Conservation (phyloP, 2,113 vertebrate genomes). For the Anseranas semipalmata region DNA sequence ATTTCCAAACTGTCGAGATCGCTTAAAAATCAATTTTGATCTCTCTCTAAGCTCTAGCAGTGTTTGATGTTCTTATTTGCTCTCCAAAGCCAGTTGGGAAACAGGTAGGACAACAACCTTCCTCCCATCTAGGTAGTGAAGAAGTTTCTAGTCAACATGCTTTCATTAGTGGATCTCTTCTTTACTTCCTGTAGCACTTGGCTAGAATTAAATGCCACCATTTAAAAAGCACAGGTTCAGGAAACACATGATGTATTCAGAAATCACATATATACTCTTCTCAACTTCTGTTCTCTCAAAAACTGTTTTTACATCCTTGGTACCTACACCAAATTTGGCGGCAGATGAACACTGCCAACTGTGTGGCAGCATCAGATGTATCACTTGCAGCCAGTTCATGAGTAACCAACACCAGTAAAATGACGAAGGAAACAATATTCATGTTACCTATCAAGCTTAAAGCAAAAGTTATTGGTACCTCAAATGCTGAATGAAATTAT, state of each 20-base stretch:
- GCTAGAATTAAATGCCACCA: not conserved
- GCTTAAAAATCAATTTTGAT: slow-evolving; percentile 26
- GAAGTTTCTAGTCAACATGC: not conserved
- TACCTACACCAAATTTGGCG: not conserved
- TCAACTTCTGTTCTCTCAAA: not conserved
- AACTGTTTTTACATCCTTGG: fast-evolving
- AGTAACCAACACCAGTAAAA: not conserved
- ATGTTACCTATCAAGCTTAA: not conserved
- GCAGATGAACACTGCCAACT: not conserved
- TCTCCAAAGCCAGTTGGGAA: not conserved
- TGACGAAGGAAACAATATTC: not conserved
- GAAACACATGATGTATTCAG: not conserved
- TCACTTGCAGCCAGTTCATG: not conserved
- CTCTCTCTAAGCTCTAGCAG: not conserved
- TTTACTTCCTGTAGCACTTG: not conserved
- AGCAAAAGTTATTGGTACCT: not conserved
- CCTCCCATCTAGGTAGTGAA: not conserved
- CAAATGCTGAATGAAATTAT: not conserved
- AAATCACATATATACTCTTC: not conserved
- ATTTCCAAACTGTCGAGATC: not conserved
- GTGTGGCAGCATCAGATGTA: not conserved
- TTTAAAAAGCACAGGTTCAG: not conserved
- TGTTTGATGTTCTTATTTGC: not conserved
- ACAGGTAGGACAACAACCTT: not conserved
- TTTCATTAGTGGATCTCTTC: not conserved